Percentiles rank a stretch among this genome's conserved stretches.
These are phyloP conservation scores for Ectobius pallidus DNA, from an alignment of 2,888 invertebrate species.

Conservation along the genomic window DNA sequence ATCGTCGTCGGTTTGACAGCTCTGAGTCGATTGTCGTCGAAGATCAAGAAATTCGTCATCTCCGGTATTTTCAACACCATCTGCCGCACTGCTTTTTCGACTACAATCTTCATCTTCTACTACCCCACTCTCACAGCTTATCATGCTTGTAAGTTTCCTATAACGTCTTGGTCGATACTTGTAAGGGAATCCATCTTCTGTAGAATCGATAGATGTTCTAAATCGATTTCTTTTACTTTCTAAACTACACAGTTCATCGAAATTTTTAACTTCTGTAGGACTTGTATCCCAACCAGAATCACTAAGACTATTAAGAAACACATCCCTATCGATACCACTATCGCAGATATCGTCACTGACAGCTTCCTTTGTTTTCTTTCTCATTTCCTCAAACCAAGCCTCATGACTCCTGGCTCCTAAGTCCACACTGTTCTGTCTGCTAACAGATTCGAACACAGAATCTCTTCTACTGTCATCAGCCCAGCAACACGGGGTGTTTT, in stretches of 20 bases:
- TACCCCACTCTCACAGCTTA: constrained; percentile 22
- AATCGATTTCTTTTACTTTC: neutral
- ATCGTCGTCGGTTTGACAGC: constrained; percentile 38
- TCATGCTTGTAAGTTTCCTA: constrained; percentile 12
- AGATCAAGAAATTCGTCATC: constrained; percentile 25
- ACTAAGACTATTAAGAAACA: neutral
- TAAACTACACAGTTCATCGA: neutral
- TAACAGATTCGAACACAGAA: neutral
- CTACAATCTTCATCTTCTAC: constrained; percentile 18
- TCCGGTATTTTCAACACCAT: neutral
- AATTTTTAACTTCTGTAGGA: neutral
- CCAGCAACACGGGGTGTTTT: neutral
- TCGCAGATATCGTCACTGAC: constrained; percentile 5
- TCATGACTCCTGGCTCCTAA: neutral
- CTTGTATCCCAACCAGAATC: neutral
- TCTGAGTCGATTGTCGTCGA: constrained; percentile 41
- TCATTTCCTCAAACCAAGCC: constrained; percentile 7
- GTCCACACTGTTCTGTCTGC: neutral
- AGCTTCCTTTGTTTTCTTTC: constrained; percentile 1
- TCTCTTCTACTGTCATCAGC: neutral
- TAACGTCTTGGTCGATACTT: neutral
- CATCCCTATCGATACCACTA: constrained; percentile 10
- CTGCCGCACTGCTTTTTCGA: neutral
- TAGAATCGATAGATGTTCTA: neutral
- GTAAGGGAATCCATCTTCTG: neutral